These are phyloP conservation scores for Nebria brevicollis DNA, from an alignment of 2,888 invertebrate genomes.

Conservation along the genomic window DNA sequence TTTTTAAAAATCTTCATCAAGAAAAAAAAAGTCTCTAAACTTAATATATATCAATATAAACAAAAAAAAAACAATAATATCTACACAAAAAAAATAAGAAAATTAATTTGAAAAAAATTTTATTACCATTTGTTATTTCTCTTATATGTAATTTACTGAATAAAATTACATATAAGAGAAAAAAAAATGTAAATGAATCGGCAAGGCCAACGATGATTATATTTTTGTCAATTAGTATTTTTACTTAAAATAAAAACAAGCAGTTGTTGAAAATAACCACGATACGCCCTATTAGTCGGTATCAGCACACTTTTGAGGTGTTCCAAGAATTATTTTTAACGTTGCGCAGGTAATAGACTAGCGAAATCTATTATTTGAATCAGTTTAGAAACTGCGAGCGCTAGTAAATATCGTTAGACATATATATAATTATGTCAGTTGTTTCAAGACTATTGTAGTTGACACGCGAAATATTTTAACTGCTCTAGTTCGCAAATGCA, in stretches of 20 bases:
- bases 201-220: not conserved
- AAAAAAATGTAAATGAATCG: not conserved
- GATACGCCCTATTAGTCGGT: not conserved
- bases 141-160: no score
- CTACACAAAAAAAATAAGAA: no score
- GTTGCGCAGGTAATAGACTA: slow-evolving; percentile 17
- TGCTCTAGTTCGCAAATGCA: not conserved
- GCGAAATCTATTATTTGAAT: not conserved
- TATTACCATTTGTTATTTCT: no score
- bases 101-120: no score
- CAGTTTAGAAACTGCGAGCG: not conserved
- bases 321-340: slow-evolving; percentile 27
- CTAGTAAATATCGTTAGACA: not conserved
- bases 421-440: not conserved
- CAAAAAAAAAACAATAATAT: no score
- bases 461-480: not conserved
- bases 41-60: no score
- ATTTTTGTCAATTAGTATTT: not conserved
- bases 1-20: no score
- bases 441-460: not conserved
- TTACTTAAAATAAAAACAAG: slow-evolving; percentile 18
- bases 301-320: slow-evolving; percentile 12
- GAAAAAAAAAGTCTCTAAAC: no score
- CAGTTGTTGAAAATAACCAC: slow-evolving; percentile 3
- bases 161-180: not conserved